Conservation (phyloP, 2,888 invertebrate species). For the Scaptodrosophila latifasciaeformis region DNA sequence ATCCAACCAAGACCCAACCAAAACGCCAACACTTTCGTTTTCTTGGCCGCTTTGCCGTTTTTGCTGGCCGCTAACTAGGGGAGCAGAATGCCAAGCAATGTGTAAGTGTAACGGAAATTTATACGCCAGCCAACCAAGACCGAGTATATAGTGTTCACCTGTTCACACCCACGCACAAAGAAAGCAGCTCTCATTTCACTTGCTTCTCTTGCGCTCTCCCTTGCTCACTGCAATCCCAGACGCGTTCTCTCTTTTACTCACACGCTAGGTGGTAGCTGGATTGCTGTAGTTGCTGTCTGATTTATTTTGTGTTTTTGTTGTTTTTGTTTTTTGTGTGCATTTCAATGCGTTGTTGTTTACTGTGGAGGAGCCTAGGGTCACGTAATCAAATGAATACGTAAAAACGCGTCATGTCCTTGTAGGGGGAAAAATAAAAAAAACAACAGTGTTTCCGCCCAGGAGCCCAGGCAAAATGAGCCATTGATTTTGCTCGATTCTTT, state of each 20-base stretch:
- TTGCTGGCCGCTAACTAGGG: constrained; percentile 75
- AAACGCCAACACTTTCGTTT: constrained; percentile 74
- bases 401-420: no score
- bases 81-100: constrained; percentile 53
- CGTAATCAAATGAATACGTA: no score
- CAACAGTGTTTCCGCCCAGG: no score
- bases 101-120: no score
- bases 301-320: no score
- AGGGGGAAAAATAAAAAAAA: no score
- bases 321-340: no score
- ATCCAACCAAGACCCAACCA: constrained; percentile 25
- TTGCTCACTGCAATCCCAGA: constrained; percentile 4
- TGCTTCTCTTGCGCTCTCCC: neutral
- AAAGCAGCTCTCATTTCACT: neutral
- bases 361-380: no score
- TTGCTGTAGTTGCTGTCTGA: constrained; percentile 2
- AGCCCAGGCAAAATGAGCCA: no score
- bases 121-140: constrained; percentile 33
- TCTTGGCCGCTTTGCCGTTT: constrained; percentile 75
- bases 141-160: neutral
- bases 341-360: no score
- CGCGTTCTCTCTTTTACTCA: constrained; percentile 9
- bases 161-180: neutral
- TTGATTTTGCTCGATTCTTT: no score
- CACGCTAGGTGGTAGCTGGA: constrained; percentile 12